Base-by-base conservation (phyloP, 1,140 invertebrate genomes). In the Drosophila mayri region DNA sequence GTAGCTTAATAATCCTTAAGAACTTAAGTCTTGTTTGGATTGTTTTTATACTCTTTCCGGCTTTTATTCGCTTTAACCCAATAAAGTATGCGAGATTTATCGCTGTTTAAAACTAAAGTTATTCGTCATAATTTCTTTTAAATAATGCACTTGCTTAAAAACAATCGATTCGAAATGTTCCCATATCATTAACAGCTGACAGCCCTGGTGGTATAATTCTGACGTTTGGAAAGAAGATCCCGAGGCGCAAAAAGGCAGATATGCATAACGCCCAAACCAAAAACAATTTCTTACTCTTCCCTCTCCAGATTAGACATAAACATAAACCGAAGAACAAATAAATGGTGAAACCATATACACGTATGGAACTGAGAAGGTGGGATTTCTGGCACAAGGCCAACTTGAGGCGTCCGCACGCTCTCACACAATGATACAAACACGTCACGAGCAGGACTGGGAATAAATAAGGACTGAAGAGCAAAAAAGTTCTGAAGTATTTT, bases 341-440 rank as follows among this genome's bases (percentile, higher is more conserved):
- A 76, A 79, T 64, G 73, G 68, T 54, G 73, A 71, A 75, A 75
- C 74, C 44, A 87, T 67, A 87, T 67, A 72, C 59, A 71, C 64
- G 61, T 61, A 43, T 14, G 74, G 63, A 49, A 74, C 65, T 75
- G 72, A 58, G 73, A 63, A 54, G 54, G 73, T 72, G 76, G 79
- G 68, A 87, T 76, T 79, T 87, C 71, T 82, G 83, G 83, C 83
- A 79, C 83, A 88, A 87, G 83, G 83, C 83, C 83, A 87, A 86
- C 76, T 86, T 62, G 40, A 64, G 61, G 65, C 55, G 57, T 75
- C 62, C 71, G 37, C 63, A 73, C 41, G 41, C 49, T 30, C 20
- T 25, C 30, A 49, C 55, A 73, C 32, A 40, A 49, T 54, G 49
- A 73, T 60, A 57, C 61, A 67, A 50, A 76, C 76, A 87, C 78